Conservation (phyloP, 2,888 invertebrate species). For the Tetranychus piercei region DNA sequence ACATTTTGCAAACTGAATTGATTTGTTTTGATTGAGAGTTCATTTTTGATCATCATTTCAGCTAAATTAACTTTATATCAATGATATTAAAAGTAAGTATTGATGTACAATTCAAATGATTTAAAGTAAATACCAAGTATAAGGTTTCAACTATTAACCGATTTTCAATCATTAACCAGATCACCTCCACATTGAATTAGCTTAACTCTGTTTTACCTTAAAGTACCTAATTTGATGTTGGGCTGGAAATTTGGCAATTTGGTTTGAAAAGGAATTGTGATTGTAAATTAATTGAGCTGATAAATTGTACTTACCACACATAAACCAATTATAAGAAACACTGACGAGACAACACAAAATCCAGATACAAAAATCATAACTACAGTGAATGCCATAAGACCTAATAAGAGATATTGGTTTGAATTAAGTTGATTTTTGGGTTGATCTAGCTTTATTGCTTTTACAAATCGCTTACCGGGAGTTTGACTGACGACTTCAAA, state of each 20-base stretch:
- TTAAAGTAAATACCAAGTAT: no score
- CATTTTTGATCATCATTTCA: no score
- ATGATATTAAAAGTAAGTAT: no score
- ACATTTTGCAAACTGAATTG: no score
- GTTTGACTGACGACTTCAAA: not conserved
- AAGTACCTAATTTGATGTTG: not conserved
- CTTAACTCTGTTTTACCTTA: no score
- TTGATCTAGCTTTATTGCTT: not conserved
- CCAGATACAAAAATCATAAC: not conserved
- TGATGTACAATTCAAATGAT: no score
- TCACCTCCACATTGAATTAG: no score
- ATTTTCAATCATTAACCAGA: no score
- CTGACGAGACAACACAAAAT: not conserved
- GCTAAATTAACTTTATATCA: no score
- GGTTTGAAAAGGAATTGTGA: not conserved
- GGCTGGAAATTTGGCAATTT: not conserved
- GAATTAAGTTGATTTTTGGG: not conserved
- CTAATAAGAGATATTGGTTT: not conserved
- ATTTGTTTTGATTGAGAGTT: no score
- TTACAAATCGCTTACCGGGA: not conserved
- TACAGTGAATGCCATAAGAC: not conserved
- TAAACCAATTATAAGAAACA: not conserved
- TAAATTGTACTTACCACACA: not conserved
- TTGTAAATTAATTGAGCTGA: not conserved
- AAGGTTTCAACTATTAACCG: no score